These are phyloP conservation scores for Epirrita christyi DNA, from an alignment of 2,888 invertebrate species.

Conservation along the genomic window DNA sequence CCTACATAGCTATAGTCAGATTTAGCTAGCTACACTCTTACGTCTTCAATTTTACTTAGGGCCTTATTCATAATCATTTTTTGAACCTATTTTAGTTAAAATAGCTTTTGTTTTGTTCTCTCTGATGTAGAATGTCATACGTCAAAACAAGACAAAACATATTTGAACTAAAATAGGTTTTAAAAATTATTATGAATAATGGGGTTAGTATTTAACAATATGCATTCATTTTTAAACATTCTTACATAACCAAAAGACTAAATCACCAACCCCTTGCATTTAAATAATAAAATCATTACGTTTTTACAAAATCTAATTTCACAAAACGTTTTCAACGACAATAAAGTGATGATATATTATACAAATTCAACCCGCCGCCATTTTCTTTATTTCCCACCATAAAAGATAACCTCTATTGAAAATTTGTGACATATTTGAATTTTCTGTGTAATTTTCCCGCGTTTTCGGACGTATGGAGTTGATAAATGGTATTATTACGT, in stretches of 20 bases:
- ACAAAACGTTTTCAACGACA: constrained; percentile 32
- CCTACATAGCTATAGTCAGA: too few relatives aligned
- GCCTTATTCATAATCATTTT: too few relatives aligned
- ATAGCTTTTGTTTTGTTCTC: too few relatives aligned
- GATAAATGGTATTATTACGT: constrained; percentile 26
- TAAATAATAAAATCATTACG: constrained; percentile 9
- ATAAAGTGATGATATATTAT: constrained; percentile 40
- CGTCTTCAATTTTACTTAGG: too few relatives aligned
- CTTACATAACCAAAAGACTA: background rate
- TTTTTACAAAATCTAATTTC: constrained; percentile 31
- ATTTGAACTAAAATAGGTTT: too few relatives aligned
- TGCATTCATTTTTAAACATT: background rate
- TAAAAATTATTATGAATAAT: too few relatives aligned
- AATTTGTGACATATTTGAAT: constrained; percentile 42
- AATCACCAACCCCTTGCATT: constrained; percentile 5
- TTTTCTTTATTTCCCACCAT: constrained; percentile 43
- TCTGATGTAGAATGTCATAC: too few relatives aligned
- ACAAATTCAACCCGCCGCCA: constrained; percentile 36
- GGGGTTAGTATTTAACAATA: background rate
- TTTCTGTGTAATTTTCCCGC: constrained; percentile 32
- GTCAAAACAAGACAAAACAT: too few relatives aligned
- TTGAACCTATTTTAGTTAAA: too few relatives aligned
- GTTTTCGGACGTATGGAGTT: constrained; percentile 18
- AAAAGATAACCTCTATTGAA: constrained; percentile 44
- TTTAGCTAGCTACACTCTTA: too few relatives aligned